Base-by-base conservation (phyloP, 1,140 invertebrate genomes). In the Archivesica marissinica region DNA sequence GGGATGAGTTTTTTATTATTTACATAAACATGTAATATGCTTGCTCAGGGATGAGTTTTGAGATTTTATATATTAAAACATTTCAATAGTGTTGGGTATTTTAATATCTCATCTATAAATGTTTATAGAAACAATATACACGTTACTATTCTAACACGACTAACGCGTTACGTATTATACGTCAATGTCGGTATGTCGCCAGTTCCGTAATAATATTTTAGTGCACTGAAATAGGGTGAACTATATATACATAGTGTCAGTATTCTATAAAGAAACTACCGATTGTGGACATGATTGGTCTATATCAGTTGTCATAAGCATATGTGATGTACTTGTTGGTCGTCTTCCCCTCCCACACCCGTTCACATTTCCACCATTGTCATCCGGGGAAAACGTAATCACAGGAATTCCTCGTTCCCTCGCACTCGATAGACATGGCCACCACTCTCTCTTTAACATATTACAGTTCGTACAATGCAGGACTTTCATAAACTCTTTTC, bases 401-500 rank as follows among this genome's bases (percentile, higher is more conserved):
- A 87, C 80, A 2, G 88, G 90, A 4, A 90, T 86, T 13, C 79
- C 83, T 20, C 80, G 39, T 17, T 70, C 78, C 25, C 54, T 56
- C 6, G 39, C 23, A 33, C 59, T 85, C 9, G 28, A 47, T 4
- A 33, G 50, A 54, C 54, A 35, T 17, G 41, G 61, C 81, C 86
- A 86, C 33, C 77, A 30, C 47, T 82, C n/a, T 70, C 70, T 70
- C 28, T 86, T 87, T 0, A 88, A 35, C 33, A 87, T 78, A 15
- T 54, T 52, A 82, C 88, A 91, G 59, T 90, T 91, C 11, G 87
- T 78, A 85, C 92, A 92, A 78, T 86, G 90, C 0, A 93, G 82
- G 20, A 93, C 86, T 39, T 91, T 92, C 11, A 93, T 72, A 75
- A 96, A 96, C 90, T 96, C 95, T 64, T 94, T 95, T 17, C 94